Evolutionary conservation across 2,113 vertebrate genomes (phyloP), one percentile per base, ranked within the genome.

Genomic region (Nibea albiflora): DNA sequence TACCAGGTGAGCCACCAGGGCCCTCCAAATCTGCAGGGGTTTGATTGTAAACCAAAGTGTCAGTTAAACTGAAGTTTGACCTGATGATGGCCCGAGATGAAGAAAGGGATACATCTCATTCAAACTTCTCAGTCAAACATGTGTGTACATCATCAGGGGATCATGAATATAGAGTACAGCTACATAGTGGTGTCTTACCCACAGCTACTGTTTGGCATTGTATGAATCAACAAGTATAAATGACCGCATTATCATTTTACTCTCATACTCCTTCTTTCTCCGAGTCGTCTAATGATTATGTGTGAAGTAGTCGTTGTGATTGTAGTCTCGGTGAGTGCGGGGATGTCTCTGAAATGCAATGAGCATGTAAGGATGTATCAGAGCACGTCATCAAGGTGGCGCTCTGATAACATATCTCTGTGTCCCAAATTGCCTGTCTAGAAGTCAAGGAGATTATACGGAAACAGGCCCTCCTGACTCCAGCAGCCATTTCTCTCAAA

Each of bases 361-460:
- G 78, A 80, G 68, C 62, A 50, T 54, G 56, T 88, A 65, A 50
- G 42, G 39, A 77, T 74, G 75, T 80, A 83, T 86, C 86, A 71
- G 67, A 74, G 84, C 46, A n/a, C n/a, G 1, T 75, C 81, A 88
- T 86, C 78, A 54, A 80, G 50, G 78, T 72, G 72, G 81, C 72
- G 73, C 56, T 52, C 54, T 53, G 84, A 89, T 90, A 85, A 87
- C 86, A 80, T 73, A 83, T 87, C 84, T 74, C 79, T 83, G 60
- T 80, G 76, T 81, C 73, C 84, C 76, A 88, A 85, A 90, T 90
- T 88, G 81, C 84, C 89, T 87, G 82, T 87, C 89, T 78, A 73
- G 79, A 76, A 90, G 84, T 88, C 82, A 76, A 85, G 69, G 80
- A 85, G 87, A 87, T 89, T 89, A 85, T 73, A 83, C 15, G 17